Base-by-base conservation (phyloP, 1,140 invertebrate species). In the Caenorhabditis briggsae region DNA sequence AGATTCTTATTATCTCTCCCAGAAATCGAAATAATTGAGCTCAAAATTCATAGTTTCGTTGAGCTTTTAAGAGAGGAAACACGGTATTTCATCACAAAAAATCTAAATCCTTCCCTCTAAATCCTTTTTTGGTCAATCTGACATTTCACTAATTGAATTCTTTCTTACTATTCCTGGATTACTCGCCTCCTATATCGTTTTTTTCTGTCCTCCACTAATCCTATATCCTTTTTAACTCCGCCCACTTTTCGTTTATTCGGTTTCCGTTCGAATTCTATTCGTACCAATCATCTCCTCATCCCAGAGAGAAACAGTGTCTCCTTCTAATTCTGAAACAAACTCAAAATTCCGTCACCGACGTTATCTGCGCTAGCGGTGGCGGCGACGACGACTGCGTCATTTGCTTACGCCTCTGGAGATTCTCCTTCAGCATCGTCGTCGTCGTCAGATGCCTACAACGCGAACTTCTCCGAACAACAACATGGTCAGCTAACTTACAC, bases 371-470 rank as follows among this genome's bases (percentile, higher is more conserved):
- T 23, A 3, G 11, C 18, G 20, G 70, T n/a, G 70, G 14, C 46
- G 43, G 70, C 70, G 70, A 46, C 46, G 46, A 20, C 65, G 70
- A 46, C 46, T 18, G 20, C 65, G 41, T n/a, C 65, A 20, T 12
- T 16, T 2, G 23, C 43, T 46, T 33, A 33, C 33, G 65, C 65
- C 2, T 11, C 5, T n/a, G 65, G 20, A 46, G 70, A 7, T 11
- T 78, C 59, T 9, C 11, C 59, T 11, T 61, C 59, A 23, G 20
- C 59, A 23, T 61, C 70, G 70, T 53, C 70, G 46, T 78, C 70
- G 46, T 5, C 70, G 23, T 78, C 65, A 16, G 41, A 46, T 46
- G 5, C 46, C 20, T 46, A 74, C n/a, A 46, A 18, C n/a, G n/a
- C n/a, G 46, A 46, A 48, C 16, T 14, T n/a, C 41, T 46, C 65